Percentiles rank a stretch among this genome's conserved stretches.
phyloP scores from a whole-genome alignment of 2,888 invertebrate genomes.

The Drepana falcataria region DNA sequence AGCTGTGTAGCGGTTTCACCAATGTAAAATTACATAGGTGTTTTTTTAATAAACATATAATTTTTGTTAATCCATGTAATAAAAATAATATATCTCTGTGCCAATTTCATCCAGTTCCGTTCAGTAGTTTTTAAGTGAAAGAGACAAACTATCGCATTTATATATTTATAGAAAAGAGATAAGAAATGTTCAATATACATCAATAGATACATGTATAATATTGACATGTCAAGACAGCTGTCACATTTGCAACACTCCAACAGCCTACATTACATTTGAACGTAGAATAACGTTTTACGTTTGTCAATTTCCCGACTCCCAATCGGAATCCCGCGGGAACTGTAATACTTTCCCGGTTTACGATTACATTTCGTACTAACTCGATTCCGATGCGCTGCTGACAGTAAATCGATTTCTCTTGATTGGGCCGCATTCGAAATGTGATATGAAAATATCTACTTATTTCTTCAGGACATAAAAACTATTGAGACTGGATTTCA shows the following conservation, averaged over 20 bases:
- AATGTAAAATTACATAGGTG: no score
- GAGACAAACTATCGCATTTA: no score
- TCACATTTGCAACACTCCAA: no score
- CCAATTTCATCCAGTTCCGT: no score
- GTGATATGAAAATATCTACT: neutral
- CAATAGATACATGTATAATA: no score
- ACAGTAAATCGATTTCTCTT: slow-evolving; percentile 8
- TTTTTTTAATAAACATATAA: no score
- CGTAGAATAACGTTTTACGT: slow-evolving; percentile 18
- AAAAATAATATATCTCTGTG: no score
- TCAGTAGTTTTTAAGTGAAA: no score
- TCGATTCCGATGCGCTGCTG: slow-evolving; percentile 3
- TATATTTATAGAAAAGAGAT: no score
- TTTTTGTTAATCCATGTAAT: no score
- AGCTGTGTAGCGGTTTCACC: no score
- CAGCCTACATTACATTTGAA: neutral
- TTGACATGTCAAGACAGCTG: neutral
- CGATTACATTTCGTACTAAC: slow-evolving; percentile 13
- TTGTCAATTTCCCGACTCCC: slow-evolving; percentile 21
- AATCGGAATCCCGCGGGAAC: slow-evolving; percentile 12
- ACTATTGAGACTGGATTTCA: neutral
- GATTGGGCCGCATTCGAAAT: slow-evolving; percentile 4
- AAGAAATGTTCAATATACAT: no score
- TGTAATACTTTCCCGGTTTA: slow-evolving; percentile 15
- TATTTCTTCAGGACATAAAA: neutral